Evolutionary conservation across 2,888 invertebrate genomes (phyloP), one percentile per base, ranked within the genome.

Genomic region (Cynaeus angustus): DNA sequence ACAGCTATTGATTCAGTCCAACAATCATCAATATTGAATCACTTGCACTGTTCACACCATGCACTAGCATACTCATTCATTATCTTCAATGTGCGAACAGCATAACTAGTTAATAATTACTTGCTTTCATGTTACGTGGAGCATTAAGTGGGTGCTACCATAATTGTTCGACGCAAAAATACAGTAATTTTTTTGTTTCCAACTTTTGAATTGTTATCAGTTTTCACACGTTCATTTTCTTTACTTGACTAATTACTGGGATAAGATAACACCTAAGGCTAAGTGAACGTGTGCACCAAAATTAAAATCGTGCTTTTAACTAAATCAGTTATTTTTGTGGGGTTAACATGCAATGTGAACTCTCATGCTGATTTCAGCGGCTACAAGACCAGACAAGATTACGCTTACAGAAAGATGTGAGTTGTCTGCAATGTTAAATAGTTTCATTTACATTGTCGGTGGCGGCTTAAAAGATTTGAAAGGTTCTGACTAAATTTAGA

Each of bases 21-120:
- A 7, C 46, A 16, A 16, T 13, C 16, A 46, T 21, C 46, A 46
- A 46, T 16, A 46, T 46, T 46, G 16, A 21, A 46, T 46, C 46
- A 16, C 46, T 16, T 46, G 46, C 46, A 46, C 7, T 21, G 46
- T 16, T 41, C 41, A 12, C 41, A 41, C 41, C 41, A 13, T 38
- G 38, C 8, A 38, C n/a, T n/a, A n/a, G 8, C 38, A 38, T 10
- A 13, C 13, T 41, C 10, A 41, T 41, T 12, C 41, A 41, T 13
- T 41, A 41, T 33, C 33, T 33, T 33, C 33, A 33, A 33, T 12
- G 41, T 12, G 41, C 41, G 41, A 41, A 41, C 41, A 41, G 10
- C 13, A 13, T 12, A 41, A n/a, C 41, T 12, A 41, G 13, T 41
- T 41, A 41, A 41, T 41, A 41, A 41, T 41, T 12, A 41, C 12